These are phyloP conservation scores for Tragelaphus eurycerus DNA, from an alignment of 2,797 vertebrate genomes.

Conservation along the genomic window DNA sequence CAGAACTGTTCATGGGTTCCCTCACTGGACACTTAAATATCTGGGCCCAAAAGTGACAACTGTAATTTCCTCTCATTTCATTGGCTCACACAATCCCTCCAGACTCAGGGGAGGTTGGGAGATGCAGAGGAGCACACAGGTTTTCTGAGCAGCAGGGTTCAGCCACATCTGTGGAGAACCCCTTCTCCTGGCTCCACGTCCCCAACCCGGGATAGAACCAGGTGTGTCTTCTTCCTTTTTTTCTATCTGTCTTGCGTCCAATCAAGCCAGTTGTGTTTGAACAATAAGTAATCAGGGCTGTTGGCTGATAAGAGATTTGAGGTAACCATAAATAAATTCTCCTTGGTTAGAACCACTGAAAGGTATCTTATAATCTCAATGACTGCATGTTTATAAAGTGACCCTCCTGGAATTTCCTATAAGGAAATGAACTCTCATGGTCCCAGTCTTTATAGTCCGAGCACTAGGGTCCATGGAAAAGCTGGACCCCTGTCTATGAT, in stretches of 20 bases:
- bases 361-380: not conserved
- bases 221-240: not conserved
- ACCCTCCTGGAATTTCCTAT: not conserved
- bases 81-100: not conserved
- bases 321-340: not conserved
- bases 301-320: not conserved
- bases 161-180: not conserved
- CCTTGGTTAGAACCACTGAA: not conserved
- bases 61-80: not conserved
- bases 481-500: fast-evolving
- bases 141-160: not conserved
- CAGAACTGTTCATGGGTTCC: not conserved
- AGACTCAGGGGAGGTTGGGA: not conserved
- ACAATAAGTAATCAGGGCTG: not conserved
- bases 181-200: not conserved
- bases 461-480: not conserved
- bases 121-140: not conserved
- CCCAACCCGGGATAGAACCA: not conserved
- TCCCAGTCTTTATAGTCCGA: not conserved
- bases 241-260: not conserved
- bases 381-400: not conserved
- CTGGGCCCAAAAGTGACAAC: not conserved
- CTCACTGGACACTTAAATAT: not conserved
- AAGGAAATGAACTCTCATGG: not conserved
- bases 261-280: not conserved